phyloP scores from a whole-genome alignment of 1,140 invertebrate species.

The Cydia fagiglandana region DNA sequence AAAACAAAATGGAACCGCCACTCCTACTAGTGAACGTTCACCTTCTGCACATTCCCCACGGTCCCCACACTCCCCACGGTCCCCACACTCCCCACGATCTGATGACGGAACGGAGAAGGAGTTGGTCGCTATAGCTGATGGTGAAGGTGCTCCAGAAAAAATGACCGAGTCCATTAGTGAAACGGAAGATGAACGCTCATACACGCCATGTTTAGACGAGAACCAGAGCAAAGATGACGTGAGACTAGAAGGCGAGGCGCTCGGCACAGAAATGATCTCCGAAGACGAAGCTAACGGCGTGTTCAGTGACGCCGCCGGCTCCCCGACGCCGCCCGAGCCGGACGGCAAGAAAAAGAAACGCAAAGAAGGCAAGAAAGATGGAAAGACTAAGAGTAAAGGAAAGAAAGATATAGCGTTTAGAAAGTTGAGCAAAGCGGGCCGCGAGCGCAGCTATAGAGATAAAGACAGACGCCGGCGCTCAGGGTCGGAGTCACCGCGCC shows the following conservation, averaged over 20 bases:
- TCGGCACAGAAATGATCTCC: conserved; percentile 86
- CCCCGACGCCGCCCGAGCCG: conserved; percentile 79
- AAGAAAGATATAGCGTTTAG: conserved; percentile 84
- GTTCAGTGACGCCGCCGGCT: conserved; percentile 63
- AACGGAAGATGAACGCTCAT: conserved; percentile 81
- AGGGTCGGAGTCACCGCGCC: background rate
- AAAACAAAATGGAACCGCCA: conserved; percentile 20
- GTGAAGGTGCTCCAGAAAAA: conserved; percentile 61
- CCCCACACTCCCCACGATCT: background rate
- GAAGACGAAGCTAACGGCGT: conserved; percentile 83
- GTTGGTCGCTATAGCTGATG: background rate
- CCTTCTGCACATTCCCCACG: background rate
- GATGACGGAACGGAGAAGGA: background rate
- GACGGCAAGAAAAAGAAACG: conserved; percentile 80
- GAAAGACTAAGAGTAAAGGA: conserved; percentile 66
- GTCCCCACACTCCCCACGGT: background rate
- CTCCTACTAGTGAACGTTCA: conserved; percentile 17
- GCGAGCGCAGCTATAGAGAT: conserved; percentile 90
- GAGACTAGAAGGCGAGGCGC: conserved; percentile 76
- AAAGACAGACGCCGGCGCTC: conserved; percentile 69
- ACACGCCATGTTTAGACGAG: conserved; percentile 84
- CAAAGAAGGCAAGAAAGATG: conserved; percentile 69
- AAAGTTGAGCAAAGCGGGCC: conserved; percentile 88
- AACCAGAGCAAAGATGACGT: conserved; percentile 76
- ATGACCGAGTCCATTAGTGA: conserved; percentile 82